Evolutionary conservation across 2,888 invertebrate species (phyloP).

Genomic region (Mimas tiliae): DNA sequence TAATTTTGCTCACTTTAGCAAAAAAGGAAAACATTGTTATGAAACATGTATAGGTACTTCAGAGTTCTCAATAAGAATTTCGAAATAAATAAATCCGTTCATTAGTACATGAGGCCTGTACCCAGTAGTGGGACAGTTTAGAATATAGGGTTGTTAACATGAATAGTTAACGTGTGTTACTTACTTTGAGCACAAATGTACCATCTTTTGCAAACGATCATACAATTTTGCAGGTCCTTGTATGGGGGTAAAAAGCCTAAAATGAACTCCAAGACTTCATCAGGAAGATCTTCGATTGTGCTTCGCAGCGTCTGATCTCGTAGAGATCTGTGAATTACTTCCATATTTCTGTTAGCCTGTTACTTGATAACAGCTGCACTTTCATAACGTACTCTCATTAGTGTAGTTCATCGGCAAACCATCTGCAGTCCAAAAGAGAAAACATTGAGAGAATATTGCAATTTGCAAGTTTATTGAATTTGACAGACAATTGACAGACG

Average conservation of each 20-base stretch:
- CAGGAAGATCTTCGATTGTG: constrained; percentile 90
- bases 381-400: constrained; percentile 41
- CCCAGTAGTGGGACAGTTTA: not conserved
- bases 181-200: constrained; percentile 92
- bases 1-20: too few species aligned
- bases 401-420: constrained; percentile 32
- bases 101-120: too few species aligned
- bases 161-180: constrained; percentile 51
- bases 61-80: too few species aligned
- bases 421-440: constrained; percentile 35
- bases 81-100: too few species aligned
- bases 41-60: too few species aligned
- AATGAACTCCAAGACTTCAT: constrained; percentile 97
- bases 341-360: constrained; percentile 54
- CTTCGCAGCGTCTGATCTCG: constrained; percentile 62
- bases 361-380: constrained; percentile 26
- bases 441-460: constrained; percentile 38
- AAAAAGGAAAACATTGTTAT: too few species aligned
- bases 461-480: too few species aligned
- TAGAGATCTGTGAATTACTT: constrained; percentile 63
- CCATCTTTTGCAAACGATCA: constrained; percentile 95
- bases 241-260: constrained; percentile 95
- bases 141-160: constrained; percentile 3
- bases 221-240: constrained; percentile 93
- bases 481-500: too few species aligned